Evolutionary conservation across 2,113 vertebrate species (phyloP).

Genomic region (Tyto alba): DNA sequence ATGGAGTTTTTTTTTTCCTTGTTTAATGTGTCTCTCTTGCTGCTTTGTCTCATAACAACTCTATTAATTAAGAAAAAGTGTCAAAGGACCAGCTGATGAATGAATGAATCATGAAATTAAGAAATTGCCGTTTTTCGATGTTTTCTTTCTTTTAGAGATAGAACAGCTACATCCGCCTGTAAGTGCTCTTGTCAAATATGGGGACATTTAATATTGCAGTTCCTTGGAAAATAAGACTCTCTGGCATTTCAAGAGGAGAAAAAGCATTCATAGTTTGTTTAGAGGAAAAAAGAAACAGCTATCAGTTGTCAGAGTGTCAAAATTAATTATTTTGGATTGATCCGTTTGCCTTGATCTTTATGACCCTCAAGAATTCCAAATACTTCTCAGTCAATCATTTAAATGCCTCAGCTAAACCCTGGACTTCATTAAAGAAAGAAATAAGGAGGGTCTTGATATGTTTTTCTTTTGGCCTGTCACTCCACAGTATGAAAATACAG

Average conservation of each 20-base stretch:
- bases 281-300: background rate
- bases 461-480: constrained; percentile 23
- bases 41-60: background rate
- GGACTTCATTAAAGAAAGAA: constrained; percentile 22
- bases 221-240: background rate
- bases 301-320: background rate
- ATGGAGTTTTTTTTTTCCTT: background rate
- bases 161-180: background rate
- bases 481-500: constrained; percentile 5
- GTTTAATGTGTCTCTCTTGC: background rate
- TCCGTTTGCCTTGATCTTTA: constrained; percentile 21
- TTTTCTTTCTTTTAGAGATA: background rate
- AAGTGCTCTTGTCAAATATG: background rate
- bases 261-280: background rate
- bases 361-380: constrained; percentile 31
- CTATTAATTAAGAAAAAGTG: constrained; percentile 3
- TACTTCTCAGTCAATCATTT: constrained; percentile 38
- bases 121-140: background rate
- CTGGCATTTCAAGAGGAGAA: background rate
- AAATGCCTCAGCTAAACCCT: constrained; percentile 22
- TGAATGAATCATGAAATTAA: background rate
- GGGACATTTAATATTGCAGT: background rate
- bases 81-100: background rate
- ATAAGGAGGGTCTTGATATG: background rate
- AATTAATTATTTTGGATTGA: constrained; percentile 1